phyloP scores from a whole-genome alignment of 2,113 vertebrate genomes.

The Dunckerocampus dactyliophorus region DNA sequence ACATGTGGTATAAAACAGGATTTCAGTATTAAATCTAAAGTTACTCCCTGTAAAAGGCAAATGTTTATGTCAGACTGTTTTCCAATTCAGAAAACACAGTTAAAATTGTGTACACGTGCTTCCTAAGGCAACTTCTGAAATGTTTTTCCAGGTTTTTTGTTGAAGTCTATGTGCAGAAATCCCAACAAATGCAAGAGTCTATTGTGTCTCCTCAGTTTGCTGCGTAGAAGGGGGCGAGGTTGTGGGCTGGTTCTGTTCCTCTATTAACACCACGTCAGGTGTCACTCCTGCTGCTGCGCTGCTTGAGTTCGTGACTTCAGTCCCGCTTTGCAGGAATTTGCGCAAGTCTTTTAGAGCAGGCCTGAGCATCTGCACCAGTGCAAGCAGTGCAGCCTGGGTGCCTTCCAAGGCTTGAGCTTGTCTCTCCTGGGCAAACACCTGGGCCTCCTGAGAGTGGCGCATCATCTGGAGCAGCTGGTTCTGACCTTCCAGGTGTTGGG shows the following conservation, averaged over 20 bases:
- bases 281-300: slow-evolving; percentile 35
- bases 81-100: slow-evolving; percentile 14
- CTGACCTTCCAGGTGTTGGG: slow-evolving; percentile 94
- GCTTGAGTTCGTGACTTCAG: slow-evolving; percentile 54
- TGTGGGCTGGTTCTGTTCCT: slow-evolving; percentile 44
- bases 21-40: slow-evolving; percentile 1
- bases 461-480: slow-evolving; percentile 93
- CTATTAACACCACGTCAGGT: slow-evolving; percentile 20
- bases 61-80: neutral
- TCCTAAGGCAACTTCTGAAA: slow-evolving; percentile 21
- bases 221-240: slow-evolving; percentile 34
- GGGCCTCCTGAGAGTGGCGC: slow-evolving; percentile 90
- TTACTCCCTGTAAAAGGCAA: neutral
- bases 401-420: slow-evolving; percentile 96
- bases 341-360: slow-evolving; percentile 92
- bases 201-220: slow-evolving; percentile 50
- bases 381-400: slow-evolving; percentile 87
- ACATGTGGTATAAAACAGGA: neutral
- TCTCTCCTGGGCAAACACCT: slow-evolving; percentile 90
- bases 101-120: slow-evolving; percentile 22
- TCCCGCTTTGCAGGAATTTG: slow-evolving; percentile 83
- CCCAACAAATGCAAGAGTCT: slow-evolving; percentile 13
- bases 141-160: slow-evolving; percentile 2
- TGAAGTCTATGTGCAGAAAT: slow-evolving; percentile 5
- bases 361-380: slow-evolving; percentile 89